These are phyloP conservation scores for Ctenopoma multispine DNA, from an alignment of 2,797 vertebrate genomes.

Conservation along the genomic window DNA sequence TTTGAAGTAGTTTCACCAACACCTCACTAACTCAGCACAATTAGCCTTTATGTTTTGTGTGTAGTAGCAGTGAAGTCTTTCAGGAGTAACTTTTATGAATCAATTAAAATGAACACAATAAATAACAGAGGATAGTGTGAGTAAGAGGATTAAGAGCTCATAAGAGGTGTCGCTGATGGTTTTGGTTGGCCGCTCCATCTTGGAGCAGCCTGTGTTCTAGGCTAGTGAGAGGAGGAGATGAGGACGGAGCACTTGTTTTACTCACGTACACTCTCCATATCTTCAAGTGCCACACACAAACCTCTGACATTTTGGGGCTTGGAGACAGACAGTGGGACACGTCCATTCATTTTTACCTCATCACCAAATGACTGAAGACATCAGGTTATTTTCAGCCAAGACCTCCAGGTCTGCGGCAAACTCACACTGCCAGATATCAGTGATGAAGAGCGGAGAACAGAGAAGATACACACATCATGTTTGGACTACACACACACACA, in stretches of 20 bases:
- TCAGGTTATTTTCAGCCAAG: slow-evolving; percentile 53
- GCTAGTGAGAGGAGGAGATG: slow-evolving; percentile 22
- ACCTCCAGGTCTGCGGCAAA: slow-evolving; percentile 51
- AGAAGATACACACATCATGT: slow-evolving; percentile 36
- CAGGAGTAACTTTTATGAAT: slow-evolving; percentile 52
- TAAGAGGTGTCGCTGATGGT: slow-evolving; percentile 32
- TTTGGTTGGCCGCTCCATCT: slow-evolving; percentile 36
- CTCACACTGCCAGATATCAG: slow-evolving; percentile 53
- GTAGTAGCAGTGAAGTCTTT: slow-evolving; percentile 20
- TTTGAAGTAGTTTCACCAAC: slow-evolving; percentile 61
- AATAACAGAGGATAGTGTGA: slow-evolving; percentile 30
- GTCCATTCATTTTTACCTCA: slow-evolving; percentile 49
- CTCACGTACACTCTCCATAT: slow-evolving; percentile 25
- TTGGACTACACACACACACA: slow-evolving; percentile 3
- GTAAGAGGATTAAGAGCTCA: slow-evolving; percentile 40
- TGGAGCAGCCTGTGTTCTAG: slow-evolving; percentile 14
- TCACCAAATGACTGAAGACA: slow-evolving; percentile 38
- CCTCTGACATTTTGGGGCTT: slow-evolving; percentile 23
- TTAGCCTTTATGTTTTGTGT: slow-evolving; percentile 17
- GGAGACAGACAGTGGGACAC: slow-evolving; percentile 47
- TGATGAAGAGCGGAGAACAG: slow-evolving; percentile 38
- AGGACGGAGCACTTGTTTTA: slow-evolving; percentile 20
- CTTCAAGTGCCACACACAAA: slow-evolving; percentile 32
- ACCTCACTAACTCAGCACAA: slow-evolving; percentile 38
- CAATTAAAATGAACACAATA: slow-evolving; percentile 54